Base-by-base conservation (phyloP, 2,888 invertebrate species). In the Toxonevra muliebris region DNA sequence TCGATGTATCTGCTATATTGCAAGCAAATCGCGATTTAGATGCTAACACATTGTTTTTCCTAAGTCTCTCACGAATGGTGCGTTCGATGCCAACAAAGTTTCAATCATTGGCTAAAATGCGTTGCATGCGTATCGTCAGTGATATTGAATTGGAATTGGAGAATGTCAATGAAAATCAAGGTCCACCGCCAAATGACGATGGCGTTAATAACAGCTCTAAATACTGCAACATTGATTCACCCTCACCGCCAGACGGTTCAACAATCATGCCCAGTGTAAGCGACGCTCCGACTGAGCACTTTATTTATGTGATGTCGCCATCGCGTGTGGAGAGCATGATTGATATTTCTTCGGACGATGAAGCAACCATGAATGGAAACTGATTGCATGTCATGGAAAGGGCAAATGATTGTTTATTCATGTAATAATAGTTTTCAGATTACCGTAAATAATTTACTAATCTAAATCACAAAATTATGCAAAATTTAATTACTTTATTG, bases 231-330 rank as follows among this genome's bases (percentile, higher is more conserved):
- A 73, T 76, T 2, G 81, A 82, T 30, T 80, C 82, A 45, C 77
- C 82, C 2, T 73, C 74, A 43, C 79, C 82, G 3, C 79, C 76
- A n/a, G 74, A 73, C 30, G 79, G 75, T 17, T 55, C 52, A 41
- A 66, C 73, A 17, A 67, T 70, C 2, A 62, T 63, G 52, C 55
- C 53, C 19, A 66, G 41, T 54, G 70, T 76, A 42, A 74, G 65
- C 11, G 75, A 77, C 30, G 80, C 79, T 2, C 78, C 77, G 43
- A 82, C 81, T 2, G 84, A 85, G 68, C 84, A 85, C 69, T 85
- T 84, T 66, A 78, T 84, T 12, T 85, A 85, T 71, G 84, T 83
- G 2, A 85, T 85, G 84, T 85, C 84, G 17, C 84, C 84, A n/a
- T 84, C 84, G 20, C 80, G 84, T 2, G 84, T 84, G 4, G 85